A percentile compares a stretch with the other conserved stretches of the same genome.
phyloP scores from a whole-genome alignment of 2,888 invertebrate species.

The Dorcus hopei region DNA sequence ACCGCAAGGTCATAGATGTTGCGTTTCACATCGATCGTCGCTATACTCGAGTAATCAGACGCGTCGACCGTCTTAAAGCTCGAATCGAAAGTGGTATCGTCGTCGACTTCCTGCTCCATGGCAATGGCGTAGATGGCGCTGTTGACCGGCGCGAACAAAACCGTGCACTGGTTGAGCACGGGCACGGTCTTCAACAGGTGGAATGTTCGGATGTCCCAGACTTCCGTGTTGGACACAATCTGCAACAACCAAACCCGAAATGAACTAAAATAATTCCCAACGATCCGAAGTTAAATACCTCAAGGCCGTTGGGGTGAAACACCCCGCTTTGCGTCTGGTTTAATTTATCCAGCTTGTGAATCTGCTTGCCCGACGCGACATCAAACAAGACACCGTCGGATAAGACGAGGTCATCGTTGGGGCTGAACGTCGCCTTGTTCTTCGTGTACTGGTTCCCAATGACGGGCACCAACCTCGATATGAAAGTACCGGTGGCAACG shows the following conservation, averaged over 20 bases:
- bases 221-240: conserved; percentile 96
- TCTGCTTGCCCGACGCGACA: conserved; percentile 77
- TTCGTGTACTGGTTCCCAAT: conserved; percentile 90
- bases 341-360: conserved; percentile 97
- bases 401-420: conserved; percentile 89
- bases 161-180: conserved; percentile 82
- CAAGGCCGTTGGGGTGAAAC: conserved; percentile 93
- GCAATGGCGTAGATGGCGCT: conserved; percentile 86
- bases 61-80: conserved; percentile 95
- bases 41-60: conserved; percentile 90
- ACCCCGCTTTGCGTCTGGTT: conserved; percentile 93
- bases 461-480: conserved; percentile 72
- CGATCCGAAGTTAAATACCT: not conserved
- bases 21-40: conserved; percentile 89
- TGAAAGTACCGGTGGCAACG: conserved; percentile 70
- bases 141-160: conserved; percentile 84
- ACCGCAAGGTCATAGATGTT: conserved; percentile 84
- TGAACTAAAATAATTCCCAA: not conserved
- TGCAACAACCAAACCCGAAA: conserved; percentile 41
- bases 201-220: conserved; percentile 96
- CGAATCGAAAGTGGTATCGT: conserved; percentile 75
- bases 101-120: conserved; percentile 69
- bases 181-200: conserved; percentile 92
- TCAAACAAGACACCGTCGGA: conserved; percentile 97
- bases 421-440: conserved; percentile 92